A percentile compares a stretch with the other conserved stretches of the same genome.
phyloP scores from a whole-genome alignment of 2,797 vertebrate species.

The Pipistrellus pipistrellus region DNA sequence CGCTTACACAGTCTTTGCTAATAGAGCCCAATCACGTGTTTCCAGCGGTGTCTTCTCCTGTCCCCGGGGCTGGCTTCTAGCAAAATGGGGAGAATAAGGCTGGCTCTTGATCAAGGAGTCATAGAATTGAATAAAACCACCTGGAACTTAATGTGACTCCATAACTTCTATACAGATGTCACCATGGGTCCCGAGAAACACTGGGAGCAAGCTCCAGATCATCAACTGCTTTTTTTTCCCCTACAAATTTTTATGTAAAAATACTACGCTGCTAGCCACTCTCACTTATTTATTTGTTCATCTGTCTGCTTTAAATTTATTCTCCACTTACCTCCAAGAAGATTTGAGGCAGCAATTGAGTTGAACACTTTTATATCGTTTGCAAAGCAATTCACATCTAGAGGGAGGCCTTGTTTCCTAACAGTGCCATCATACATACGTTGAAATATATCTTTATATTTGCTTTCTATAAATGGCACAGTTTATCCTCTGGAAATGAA shows the following conservation, averaged over 20 bases:
- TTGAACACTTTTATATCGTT: constrained; percentile 70
- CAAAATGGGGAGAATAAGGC: not conserved
- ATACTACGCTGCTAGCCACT: not conserved
- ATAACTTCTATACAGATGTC: not conserved
- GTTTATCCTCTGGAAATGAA: constrained; percentile 75
- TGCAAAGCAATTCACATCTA: constrained; percentile 68
- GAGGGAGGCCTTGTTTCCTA: constrained; percentile 77
- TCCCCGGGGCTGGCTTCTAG: not conserved
- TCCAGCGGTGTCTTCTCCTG: not conserved
- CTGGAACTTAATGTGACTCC: not conserved
- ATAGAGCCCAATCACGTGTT: not conserved
- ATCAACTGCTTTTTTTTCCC: not conserved
- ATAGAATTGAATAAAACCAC: not conserved
- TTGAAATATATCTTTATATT: constrained; percentile 80
- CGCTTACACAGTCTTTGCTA: not conserved
- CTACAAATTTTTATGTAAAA: constrained; percentile 11
- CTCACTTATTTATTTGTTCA: constrained; percentile 61
- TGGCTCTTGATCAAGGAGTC: not conserved
- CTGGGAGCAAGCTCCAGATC: not conserved
- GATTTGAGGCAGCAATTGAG: constrained; percentile 72
- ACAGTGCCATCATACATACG: constrained; percentile 73
- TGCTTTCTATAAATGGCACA: constrained; percentile 76
- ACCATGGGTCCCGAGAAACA: not conserved
- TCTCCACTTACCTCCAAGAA: constrained; percentile 67
- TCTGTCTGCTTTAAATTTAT: constrained; percentile 71